These are phyloP conservation scores for Mus pahari DNA, from an alignment of 2,113 vertebrate species.

Conservation along the genomic window DNA sequence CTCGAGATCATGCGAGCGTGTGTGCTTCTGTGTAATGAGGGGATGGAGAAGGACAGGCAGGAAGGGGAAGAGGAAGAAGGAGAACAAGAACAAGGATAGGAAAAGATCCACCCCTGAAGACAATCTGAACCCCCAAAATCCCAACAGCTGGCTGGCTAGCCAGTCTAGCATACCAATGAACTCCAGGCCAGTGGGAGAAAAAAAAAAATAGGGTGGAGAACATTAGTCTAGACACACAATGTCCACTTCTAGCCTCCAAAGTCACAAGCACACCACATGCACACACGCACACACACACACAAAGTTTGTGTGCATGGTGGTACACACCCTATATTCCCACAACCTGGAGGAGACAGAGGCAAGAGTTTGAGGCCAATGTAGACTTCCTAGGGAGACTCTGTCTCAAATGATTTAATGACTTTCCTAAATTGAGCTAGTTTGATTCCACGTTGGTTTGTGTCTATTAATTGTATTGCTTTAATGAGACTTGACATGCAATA, in stretches of 20 bases:
- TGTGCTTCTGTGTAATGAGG: not conserved
- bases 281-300: not conserved
- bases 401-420: not conserved
- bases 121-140: not conserved
- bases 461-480: slow-evolving; percentile 28
- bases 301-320: not conserved
- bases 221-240: not conserved
- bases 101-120: not conserved
- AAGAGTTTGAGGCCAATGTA: not conserved
- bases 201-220: not conserved
- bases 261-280: not conserved
- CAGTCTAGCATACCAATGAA: not conserved
- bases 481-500: not conserved
- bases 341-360: not conserved
- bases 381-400: not conserved
- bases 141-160: not conserved
- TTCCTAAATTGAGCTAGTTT: slow-evolving; percentile 41
- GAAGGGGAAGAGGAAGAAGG: not conserved
- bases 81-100: not conserved
- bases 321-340: not conserved
- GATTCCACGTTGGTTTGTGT: not conserved
- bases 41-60: not conserved
- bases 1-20: not conserved
- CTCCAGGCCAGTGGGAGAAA: not conserved
- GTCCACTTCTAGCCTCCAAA: not conserved